These are phyloP conservation scores for Magallana gigas DNA, from an alignment of 1,140 invertebrate genomes.

Conservation along the genomic window DNA sequence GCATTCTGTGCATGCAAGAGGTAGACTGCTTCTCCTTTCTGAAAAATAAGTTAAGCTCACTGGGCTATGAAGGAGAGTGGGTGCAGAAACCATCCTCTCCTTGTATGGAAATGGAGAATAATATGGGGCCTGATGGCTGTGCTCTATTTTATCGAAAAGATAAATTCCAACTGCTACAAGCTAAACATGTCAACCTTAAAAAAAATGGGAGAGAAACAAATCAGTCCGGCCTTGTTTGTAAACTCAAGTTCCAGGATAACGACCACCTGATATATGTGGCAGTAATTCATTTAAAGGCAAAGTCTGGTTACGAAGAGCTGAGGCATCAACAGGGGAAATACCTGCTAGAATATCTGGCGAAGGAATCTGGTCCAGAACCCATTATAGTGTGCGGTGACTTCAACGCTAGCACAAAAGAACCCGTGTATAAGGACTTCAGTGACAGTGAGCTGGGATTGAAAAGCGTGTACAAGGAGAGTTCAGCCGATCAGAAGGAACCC, in stretches of 20 bases:
- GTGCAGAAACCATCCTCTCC: conserved; percentile 90
- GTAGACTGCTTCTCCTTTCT: conserved; percentile 89
- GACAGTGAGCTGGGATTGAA: conserved; percentile 67
- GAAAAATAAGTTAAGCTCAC: conserved; percentile 82
- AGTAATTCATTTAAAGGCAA: conserved; percentile 89
- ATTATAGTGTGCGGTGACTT: conserved; percentile 88
- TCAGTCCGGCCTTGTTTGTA: conserved; percentile 84
- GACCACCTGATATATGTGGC: conserved; percentile 83
- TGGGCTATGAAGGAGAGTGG: conserved; percentile 87
- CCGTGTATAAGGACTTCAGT: conserved; percentile 82
- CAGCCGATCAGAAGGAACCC: conserved; percentile 81
- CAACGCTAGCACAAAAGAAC: conserved; percentile 88
- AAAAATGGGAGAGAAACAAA: conserved; percentile 87
- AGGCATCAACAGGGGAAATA: conserved; percentile 89
- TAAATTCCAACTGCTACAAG: conserved; percentile 83
- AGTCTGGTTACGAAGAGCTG: conserved; percentile 81
- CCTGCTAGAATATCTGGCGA: conserved; percentile 83
- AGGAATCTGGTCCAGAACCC: conserved; percentile 78
- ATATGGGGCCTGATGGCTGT: conserved; percentile 90
- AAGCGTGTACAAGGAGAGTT: conserved; percentile 76
- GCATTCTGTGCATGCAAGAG: conserved; percentile 89
- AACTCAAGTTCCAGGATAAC: conserved; percentile 60
- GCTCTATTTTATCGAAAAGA: conserved; percentile 86
- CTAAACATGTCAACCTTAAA: conserved; percentile 84
- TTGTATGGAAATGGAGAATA: conserved; percentile 84